Evolutionary conservation across 2,888 invertebrate species (phyloP), one percentile per base, ranked within the genome.

Genomic region (Hofmannophila pseudospretella): DNA sequence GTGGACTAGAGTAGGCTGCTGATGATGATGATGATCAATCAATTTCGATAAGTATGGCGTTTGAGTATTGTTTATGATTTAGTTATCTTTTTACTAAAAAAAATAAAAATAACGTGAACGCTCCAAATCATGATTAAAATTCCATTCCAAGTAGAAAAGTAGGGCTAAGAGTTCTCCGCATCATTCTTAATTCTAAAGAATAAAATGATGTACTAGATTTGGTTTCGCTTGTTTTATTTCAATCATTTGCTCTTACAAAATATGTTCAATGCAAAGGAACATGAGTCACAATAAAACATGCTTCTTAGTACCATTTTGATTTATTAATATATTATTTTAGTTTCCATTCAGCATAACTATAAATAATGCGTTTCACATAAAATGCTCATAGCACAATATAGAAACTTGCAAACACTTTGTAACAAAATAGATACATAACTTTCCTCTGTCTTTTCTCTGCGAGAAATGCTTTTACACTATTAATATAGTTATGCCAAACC

Each of bases 261-360:
- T 85, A 87, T 87, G 82, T 85, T 86, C 84, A 86, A 82, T 86
- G 88, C 87, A 87, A 87, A 87, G 87, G 88, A 88, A 88, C 88
- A 85, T 80, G 84, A 86, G 84, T 81, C 79, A 80, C 82, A 87
- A 86, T 85, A 86, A 87, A 85, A 86, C 85, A 86, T 84, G 85
- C 81, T 70, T 84, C 82, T 86, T 87, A 86, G 84, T 86, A 87
- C 87, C 85, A 85, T 85, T 87, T 85, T 79, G 70, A 77, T 82
- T 84, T 78, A 81, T 82, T 74, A 71, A 86, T 84, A 86, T 80
- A 84, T 81, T 84, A 84, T 75, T 81, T 84, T 82, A 82, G 80
- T 68, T 74, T 78, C 76, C 79, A 81, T 86, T 85, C 75, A 84
- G 88, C 88, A 87, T 86, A 86, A 87, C 86, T 86, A 85, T 86